Conservation (phyloP, 2,113 vertebrate genomes). For the Microcebus ravelobensis region DNA sequence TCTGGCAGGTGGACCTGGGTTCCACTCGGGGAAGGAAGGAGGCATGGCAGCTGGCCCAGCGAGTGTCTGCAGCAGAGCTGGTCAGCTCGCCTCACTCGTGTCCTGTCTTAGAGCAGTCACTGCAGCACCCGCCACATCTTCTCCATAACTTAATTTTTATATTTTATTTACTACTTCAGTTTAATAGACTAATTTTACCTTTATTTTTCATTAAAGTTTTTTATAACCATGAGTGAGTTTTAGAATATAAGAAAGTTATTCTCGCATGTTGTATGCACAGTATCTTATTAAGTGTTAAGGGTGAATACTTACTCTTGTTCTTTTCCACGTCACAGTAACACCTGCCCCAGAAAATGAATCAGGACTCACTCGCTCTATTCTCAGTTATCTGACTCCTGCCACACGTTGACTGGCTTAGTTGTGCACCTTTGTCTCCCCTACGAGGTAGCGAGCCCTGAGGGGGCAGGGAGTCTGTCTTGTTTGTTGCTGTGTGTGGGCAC, state of each 20-base stretch:
- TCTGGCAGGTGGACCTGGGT: too few species aligned
- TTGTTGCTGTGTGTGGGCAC: accelerated
- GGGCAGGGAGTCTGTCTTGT: not conserved
- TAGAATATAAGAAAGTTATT: not conserved
- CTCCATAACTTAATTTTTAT: too few species aligned
- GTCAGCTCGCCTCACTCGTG: too few species aligned
- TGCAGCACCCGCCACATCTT: too few species aligned
- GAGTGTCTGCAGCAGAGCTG: too few species aligned
- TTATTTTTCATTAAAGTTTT: accelerated
- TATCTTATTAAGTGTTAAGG: too few species aligned
- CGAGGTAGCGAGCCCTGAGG: accelerated
- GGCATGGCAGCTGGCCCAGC: too few species aligned
- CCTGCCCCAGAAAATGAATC: not conserved
- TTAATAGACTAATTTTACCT: not conserved
- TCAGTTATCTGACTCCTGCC: accelerated
- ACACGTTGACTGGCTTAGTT: accelerated
- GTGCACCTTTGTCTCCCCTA: not conserved
- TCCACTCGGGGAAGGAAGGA: too few species aligned
- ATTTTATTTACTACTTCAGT: too few species aligned
- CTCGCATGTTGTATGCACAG: accelerated
- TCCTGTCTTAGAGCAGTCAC: too few species aligned
- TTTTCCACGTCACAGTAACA: accelerated
- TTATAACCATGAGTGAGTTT: too few species aligned
- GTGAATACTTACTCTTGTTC: accelerated
- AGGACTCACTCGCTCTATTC: not conserved